These are phyloP conservation scores for Charadrius vociferus DNA, from an alignment of 2,113 vertebrate genomes.

Conservation along the genomic window DNA sequence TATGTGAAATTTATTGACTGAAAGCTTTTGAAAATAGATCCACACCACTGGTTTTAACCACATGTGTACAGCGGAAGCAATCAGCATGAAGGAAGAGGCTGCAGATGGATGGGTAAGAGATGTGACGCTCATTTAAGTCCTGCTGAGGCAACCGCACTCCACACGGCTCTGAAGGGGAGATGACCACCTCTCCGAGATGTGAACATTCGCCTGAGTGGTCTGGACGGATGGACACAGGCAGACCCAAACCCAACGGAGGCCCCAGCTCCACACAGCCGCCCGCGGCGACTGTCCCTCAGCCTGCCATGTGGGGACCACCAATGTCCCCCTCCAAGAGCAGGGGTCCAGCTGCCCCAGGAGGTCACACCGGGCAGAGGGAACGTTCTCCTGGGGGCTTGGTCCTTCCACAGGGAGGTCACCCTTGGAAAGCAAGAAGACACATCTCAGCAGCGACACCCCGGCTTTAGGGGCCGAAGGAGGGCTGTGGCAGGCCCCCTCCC, in stretches of 20 bases:
- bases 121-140: not conserved
- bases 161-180: rapidly evolving
- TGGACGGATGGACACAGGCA: rapidly evolving
- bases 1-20: not conserved
- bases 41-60: not conserved
- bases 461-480: not conserved
- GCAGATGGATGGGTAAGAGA: not conserved
- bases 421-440: not conserved
- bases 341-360: not conserved
- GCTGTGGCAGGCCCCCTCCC: no score
- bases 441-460: rapidly evolving
- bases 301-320: no score
- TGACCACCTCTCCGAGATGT: rapidly evolving
- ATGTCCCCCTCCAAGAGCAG: rapidly evolving
- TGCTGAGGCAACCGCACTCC: not conserved
- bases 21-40: not conserved
- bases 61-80: not conserved
- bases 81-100: not conserved
- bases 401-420: not conserved
- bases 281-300: not conserved
- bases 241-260: not conserved
- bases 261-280: rapidly evolving
- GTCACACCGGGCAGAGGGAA: not conserved
- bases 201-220: rapidly evolving
- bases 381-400: not conserved